Evolutionary conservation across 2,888 invertebrate genomes (phyloP).

Genomic region (Parnassius smintheus): DNA sequence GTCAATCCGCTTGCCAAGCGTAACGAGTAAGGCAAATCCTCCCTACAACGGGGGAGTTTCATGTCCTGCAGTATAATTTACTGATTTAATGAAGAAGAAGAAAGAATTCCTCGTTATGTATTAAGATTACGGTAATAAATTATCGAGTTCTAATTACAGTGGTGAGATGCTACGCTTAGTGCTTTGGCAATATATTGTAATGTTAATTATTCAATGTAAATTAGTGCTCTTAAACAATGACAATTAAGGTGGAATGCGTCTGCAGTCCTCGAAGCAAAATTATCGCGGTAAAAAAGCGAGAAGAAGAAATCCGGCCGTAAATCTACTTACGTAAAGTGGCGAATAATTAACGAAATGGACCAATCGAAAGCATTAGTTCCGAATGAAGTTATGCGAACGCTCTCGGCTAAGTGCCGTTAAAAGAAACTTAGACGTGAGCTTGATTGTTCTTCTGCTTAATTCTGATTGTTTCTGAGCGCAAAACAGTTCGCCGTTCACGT

Average conservation of each 20-base stretch:
- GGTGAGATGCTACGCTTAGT: conserved; percentile 13
- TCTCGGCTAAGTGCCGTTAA: conserved; percentile 75
- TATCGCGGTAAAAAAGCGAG: conserved; percentile 56
- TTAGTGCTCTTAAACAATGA: conserved; percentile 58
- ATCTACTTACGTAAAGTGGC: conserved; percentile 80
- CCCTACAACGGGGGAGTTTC: too few species aligned
- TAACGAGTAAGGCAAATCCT: too few species aligned
- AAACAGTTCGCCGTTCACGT: conserved; percentile 71
- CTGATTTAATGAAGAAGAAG: too few species aligned
- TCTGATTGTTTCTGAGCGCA: conserved; percentile 75
- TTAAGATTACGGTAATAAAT: too few species aligned
- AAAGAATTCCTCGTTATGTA: too few species aligned
- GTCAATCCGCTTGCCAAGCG: too few species aligned
- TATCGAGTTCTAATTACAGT: too few species aligned
- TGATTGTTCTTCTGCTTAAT: conserved; percentile 75
- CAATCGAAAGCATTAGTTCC: conserved; percentile 78
- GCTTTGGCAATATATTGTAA: conserved; percentile 49
- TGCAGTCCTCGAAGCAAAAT: conserved; percentile 41
- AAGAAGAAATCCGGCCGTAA: conserved; percentile 64
- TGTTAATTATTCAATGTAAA: conserved; percentile 37
- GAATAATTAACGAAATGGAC: conserved; percentile 81
- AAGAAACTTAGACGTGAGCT: conserved; percentile 77
- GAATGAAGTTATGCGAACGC: conserved; percentile 72
- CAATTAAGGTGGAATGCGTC: conserved; percentile 56
- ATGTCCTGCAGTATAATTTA: too few species aligned